These are phyloP conservation scores for Gallinago solitaria DNA, from an alignment of 2,797 vertebrate species.

Conservation along the genomic window DNA sequence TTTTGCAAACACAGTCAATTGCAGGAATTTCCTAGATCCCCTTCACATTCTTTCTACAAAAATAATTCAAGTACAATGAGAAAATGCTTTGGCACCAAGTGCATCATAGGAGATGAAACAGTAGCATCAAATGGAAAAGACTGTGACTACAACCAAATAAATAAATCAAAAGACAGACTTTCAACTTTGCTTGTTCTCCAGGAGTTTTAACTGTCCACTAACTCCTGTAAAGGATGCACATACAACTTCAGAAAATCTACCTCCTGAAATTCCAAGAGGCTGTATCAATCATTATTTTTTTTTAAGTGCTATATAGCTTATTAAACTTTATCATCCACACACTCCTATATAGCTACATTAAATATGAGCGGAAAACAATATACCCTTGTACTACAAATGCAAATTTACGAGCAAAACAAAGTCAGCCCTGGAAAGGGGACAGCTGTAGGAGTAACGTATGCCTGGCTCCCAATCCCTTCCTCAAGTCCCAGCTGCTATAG, in stretches of 20 bases:
- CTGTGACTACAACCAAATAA: background rate
- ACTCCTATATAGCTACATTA: background rate
- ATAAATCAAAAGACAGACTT: background rate
- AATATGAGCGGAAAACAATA: background rate
- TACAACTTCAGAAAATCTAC: background rate
- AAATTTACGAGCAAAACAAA: background rate
- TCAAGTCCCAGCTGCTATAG: constrained; percentile 37
- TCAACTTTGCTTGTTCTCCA: background rate
- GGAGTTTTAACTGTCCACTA: background rate
- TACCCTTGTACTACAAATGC: background rate
- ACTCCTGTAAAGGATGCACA: background rate
- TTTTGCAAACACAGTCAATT: background rate
- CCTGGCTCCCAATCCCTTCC: background rate
- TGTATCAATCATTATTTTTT: background rate
- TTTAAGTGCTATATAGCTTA: background rate
- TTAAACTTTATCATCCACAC: background rate
- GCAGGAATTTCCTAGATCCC: background rate
- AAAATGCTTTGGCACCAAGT: background rate
- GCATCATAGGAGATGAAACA: background rate
- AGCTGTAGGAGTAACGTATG: background rate
- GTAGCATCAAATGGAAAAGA: background rate
- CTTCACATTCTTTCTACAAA: background rate
- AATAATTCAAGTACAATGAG: background rate
- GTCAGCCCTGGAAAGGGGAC: background rate
- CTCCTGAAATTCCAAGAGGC: background rate